These are phyloP conservation scores for Sepiola atlantica DNA, from an alignment of 2,888 invertebrate species.

Conservation along the genomic window DNA sequence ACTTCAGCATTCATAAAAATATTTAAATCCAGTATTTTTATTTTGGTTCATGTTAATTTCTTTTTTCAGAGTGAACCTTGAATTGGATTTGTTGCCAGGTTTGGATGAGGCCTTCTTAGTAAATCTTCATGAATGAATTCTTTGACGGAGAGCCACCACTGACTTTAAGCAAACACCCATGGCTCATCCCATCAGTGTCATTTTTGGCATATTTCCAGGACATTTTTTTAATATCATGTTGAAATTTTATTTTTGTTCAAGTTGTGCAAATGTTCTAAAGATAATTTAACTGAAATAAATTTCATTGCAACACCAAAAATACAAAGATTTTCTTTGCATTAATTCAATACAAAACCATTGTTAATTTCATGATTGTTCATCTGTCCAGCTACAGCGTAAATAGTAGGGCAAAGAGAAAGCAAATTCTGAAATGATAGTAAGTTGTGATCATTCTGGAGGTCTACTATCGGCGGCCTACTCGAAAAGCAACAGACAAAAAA, in stretches of 20 bases:
- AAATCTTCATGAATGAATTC: conserved; percentile 32
- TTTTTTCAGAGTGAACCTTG: conserved; percentile 56
- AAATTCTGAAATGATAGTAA: no score
- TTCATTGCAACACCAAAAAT: not conserved
- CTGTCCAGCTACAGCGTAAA: no score
- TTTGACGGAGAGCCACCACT: not conserved
- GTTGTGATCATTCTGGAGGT: no score
- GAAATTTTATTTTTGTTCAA: conserved; percentile 20
- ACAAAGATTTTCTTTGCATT: not conserved
- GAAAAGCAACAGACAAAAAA: no score
- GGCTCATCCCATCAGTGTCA: not conserved
- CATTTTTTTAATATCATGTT: not conserved
- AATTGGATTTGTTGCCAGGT: conserved; percentile 55
- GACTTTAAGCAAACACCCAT: not conserved
- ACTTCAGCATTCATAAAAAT: not conserved
- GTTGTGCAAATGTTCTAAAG: not conserved
- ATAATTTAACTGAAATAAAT: not conserved
- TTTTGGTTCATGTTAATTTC: not conserved
- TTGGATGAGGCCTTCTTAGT: conserved; percentile 59
- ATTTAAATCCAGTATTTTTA: not conserved
- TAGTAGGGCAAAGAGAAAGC: no score
- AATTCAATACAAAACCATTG: not conserved
- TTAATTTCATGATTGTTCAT: not conserved
- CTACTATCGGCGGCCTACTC: no score
- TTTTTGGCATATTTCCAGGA: not conserved